Conservation (phyloP, 2,888 invertebrate genomes). For the Patella pellucida region DNA sequence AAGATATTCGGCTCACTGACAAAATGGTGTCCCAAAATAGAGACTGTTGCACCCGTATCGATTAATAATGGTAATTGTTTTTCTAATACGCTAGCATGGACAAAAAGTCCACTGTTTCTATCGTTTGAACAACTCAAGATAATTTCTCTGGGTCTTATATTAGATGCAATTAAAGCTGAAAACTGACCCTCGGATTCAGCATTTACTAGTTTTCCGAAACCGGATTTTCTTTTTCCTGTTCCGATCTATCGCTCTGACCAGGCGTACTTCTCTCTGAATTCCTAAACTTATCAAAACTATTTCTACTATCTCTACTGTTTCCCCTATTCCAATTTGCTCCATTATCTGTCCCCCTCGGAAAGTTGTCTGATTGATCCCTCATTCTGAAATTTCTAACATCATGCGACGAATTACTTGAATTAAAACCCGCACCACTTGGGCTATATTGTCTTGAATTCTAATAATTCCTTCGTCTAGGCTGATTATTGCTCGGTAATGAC, state of each 20-base stretch:
- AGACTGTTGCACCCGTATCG: not conserved
- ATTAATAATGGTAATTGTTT: not conserved
- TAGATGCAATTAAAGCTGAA: not conserved
- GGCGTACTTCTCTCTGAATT: too few relatives aligned
- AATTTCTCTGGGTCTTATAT: not conserved
- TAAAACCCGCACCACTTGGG: not conserved
- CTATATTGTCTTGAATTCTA: not conserved
- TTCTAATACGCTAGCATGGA: not conserved
- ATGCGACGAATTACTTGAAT: too few relatives aligned
- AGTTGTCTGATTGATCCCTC: not conserved
- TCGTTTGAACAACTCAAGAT: not conserved
- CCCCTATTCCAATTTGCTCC: not conserved
- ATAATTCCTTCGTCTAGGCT: not conserved
- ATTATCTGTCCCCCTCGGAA: not conserved
- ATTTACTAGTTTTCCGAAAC: not conserved
- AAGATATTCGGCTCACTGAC: not conserved
- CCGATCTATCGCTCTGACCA: too few relatives aligned
- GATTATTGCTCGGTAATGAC: not conserved
- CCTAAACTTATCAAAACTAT: too few relatives aligned
- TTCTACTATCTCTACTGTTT: not conserved
- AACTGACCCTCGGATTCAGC: not conserved
- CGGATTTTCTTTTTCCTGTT: not conserved
- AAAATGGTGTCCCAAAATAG: not conserved
- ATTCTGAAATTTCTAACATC: not conserved
- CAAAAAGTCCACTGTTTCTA: not conserved